These are phyloP conservation scores for Odontothrips loti DNA, from an alignment of 2,888 invertebrate genomes.

Conservation along the genomic window DNA sequence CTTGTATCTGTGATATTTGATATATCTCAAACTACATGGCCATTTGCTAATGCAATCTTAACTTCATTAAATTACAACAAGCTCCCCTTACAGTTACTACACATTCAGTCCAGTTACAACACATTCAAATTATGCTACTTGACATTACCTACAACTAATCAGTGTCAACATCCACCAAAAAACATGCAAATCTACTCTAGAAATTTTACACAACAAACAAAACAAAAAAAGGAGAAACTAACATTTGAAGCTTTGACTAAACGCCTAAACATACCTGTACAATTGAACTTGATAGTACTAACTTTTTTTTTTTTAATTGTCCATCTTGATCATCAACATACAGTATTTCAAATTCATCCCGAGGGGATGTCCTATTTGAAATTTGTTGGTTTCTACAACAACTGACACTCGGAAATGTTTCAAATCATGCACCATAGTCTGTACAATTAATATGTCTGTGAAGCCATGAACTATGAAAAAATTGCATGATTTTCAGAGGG, in stretches of 20 bases:
- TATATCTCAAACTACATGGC: not conserved
- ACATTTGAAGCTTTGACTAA: no score
- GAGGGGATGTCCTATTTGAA: no score
- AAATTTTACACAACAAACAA: not conserved
- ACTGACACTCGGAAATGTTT: not conserved
- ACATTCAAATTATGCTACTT: not conserved
- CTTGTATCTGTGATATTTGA: not conserved
- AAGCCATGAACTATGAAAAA: no score
- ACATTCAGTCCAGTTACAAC: no score
- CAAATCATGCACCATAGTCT: no score
- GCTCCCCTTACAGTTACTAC: no score
- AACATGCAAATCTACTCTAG: not conserved
- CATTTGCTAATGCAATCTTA: not conserved
- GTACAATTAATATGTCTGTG: no score
- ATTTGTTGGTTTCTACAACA: no score
- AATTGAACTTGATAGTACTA: not conserved
- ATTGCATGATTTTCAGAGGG: no score
- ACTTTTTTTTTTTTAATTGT: no score
- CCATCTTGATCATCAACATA: not conserved
- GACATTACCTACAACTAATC: not conserved
- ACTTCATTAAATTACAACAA: no score
- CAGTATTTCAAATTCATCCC: no score
- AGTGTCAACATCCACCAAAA: not conserved
- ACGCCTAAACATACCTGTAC: not conserved
- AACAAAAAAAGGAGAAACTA: not conserved